phyloP scores from a whole-genome alignment of 2,888 invertebrate genomes.

The Platerodrilus igneus region DNA sequence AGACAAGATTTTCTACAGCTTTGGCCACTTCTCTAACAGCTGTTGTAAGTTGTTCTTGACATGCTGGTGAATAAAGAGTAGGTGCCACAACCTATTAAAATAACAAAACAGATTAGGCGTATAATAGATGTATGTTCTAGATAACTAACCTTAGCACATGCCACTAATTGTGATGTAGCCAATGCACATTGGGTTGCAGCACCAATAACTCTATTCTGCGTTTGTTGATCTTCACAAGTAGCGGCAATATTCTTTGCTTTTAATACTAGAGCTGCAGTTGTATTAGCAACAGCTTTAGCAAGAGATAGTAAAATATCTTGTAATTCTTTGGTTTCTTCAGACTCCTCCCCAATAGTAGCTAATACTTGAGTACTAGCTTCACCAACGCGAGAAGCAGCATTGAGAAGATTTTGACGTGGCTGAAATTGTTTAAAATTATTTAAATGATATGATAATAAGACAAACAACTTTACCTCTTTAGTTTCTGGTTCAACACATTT shows the following conservation, averaged over 20 bases:
- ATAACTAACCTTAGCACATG: conserved; percentile 95
- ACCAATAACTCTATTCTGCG: conserved; percentile 85
- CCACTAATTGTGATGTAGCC: conserved; percentile 95
- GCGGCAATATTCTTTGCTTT: conserved; percentile 96
- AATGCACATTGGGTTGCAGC: conserved; percentile 96
- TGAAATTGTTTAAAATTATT: conserved; percentile 36
- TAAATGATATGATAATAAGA: too few relatives aligned
- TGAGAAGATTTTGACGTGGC: conserved; percentile 86
- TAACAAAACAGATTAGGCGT: conserved; percentile 7
- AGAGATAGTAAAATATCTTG: conserved; percentile 86
- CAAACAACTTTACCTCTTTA: conserved; percentile 69
- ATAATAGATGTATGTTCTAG: conserved; percentile 28
- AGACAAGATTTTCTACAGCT: conserved; percentile 85
- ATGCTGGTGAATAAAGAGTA: conserved; percentile 73
- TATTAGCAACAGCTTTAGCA: conserved; percentile 97
- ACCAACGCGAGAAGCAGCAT: conserved; percentile 93
- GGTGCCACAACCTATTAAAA: conserved; percentile 72
- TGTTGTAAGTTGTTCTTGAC: conserved; percentile 85
- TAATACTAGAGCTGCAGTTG: conserved; percentile 92
- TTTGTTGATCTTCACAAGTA: conserved; percentile 73
- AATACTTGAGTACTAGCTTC: conserved; percentile 94
- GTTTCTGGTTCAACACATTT: conserved; percentile 94
- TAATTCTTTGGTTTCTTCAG: conserved; percentile 75
- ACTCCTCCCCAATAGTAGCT: conserved; percentile 87
- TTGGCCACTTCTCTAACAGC: conserved; percentile 90